Evolutionary conservation across 2,888 invertebrate genomes (phyloP).

Genomic region (Drosophila demipolita): DNA sequence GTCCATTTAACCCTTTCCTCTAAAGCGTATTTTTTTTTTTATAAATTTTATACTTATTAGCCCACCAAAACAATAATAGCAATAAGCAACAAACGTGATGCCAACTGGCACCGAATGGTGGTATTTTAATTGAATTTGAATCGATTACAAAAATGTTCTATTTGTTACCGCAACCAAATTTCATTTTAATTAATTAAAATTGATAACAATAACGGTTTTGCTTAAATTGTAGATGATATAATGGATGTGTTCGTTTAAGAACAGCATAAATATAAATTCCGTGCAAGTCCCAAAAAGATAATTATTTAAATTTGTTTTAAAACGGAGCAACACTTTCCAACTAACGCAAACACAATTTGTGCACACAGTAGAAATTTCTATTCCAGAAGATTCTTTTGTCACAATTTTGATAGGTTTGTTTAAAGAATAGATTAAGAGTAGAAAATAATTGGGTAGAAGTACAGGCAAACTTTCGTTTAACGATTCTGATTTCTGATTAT

Average conservation of each 20-base stretch:
- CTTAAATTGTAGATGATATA: constrained; percentile 29
- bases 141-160: constrained; percentile 73
- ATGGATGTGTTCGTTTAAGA: constrained; percentile 16
- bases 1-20: constrained; percentile 34
- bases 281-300: not conserved
- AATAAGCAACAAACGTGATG: constrained; percentile 5
- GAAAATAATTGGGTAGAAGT: not conserved
- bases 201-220: constrained; percentile 65
- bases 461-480: not conserved
- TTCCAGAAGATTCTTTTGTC: not conserved
- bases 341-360: not conserved
- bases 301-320: too few species aligned
- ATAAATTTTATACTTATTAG: constrained; percentile 35
- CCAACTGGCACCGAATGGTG: constrained; percentile 50
- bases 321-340: not conserved
- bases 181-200: constrained; percentile 76
- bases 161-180: constrained; percentile 64
- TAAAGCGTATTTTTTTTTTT: constrained; percentile 44
- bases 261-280: not conserved
- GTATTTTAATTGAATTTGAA: constrained; percentile 78
- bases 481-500: not conserved
- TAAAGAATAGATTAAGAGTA: not conserved
- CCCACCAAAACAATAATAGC: constrained; percentile 13
- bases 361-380: not conserved
- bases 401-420: not conserved